Percentiles rank a stretch among this genome's conserved stretches.
These are phyloP conservation scores for Physeter macrocephalus DNA, from an alignment of 2,113 vertebrate genomes.

Conservation along the genomic window DNA sequence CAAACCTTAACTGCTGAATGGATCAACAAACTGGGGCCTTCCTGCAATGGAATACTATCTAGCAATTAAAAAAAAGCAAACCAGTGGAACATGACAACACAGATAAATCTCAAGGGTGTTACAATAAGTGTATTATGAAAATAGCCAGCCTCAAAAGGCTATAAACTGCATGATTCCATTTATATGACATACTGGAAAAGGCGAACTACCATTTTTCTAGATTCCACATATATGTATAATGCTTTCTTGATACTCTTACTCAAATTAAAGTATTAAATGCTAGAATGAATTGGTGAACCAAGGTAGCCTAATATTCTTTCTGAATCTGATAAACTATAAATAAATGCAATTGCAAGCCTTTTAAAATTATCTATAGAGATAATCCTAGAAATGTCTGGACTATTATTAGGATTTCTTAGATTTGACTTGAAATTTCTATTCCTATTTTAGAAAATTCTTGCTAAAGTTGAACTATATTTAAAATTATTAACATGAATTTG, in stretches of 20 bases:
- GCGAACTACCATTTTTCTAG: background rate
- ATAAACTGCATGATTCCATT: background rate
- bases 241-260: background rate
- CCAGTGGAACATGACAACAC: background rate
- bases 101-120: background rate
- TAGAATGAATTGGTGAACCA: background rate
- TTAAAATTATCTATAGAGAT: background rate
- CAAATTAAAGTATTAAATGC: slow-evolving; percentile 29
- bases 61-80: background rate
- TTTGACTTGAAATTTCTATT: slow-evolving; percentile 12
- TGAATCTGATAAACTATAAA: background rate
- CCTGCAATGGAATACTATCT: background rate
- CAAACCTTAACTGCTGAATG: background rate
- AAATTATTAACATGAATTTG: background rate
- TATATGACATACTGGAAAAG: background rate
- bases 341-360: background rate
- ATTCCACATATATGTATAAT: background rate
- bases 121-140: background rate
- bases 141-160: background rate
- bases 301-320: background rate
- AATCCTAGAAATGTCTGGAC: background rate
- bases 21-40: background rate
- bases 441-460: slow-evolving; percentile 12
- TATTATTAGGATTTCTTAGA: background rate
- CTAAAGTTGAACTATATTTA: background rate